Evolutionary conservation across 2,113 vertebrate species (phyloP), one percentile per base, ranked within the genome.

Genomic region (Tragelaphus strepsiceros): DNA sequence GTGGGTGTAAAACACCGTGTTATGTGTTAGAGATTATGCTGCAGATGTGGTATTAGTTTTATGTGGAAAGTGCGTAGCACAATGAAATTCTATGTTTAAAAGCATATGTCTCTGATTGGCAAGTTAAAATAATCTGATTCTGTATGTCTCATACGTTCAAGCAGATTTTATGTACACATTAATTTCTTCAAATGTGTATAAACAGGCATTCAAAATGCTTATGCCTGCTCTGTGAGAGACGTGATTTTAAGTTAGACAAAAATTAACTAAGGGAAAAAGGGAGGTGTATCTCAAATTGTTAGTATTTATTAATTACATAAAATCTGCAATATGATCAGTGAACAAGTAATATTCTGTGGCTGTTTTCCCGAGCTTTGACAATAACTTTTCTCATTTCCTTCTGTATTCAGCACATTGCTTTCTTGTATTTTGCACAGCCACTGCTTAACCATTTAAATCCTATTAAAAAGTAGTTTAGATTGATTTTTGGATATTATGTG

Each of bases 391-490:
- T 95, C 17, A n/a, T 92, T 87, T 88, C 24, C n/a, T 5, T 95
- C 32, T 19, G 8, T 19, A 15, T 82, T 90, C 16, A 51, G 10
- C 24, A 30, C n/a, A 64, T 64, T 96, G 94, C 22, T 3, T 56
- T 51, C 91, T 80, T 84, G 7, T 82, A 59, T 88, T 96, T 94
- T 87, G 6, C 15, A 81, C 19, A 83, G 6, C 28, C 32, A 71
- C n/a, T 74, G 17, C 92, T 88, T 93, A 96, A 71, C 56, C 32
- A 86, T 74, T 97, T 91, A 91, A 97, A 64, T 97, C 26, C 80
- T 61, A 32, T 90, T 87, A 46, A 86, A 93, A 84, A 32, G n/a
- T 95, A 77, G 24, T 46, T 88, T 83, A 6, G 10, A 88, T 85
- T 91, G 32, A 54, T 17, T 95, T 96, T 81, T 39, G 51, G 6